phyloP scores from a whole-genome alignment of 2,888 invertebrate species.

The Muscina levida region DNA sequence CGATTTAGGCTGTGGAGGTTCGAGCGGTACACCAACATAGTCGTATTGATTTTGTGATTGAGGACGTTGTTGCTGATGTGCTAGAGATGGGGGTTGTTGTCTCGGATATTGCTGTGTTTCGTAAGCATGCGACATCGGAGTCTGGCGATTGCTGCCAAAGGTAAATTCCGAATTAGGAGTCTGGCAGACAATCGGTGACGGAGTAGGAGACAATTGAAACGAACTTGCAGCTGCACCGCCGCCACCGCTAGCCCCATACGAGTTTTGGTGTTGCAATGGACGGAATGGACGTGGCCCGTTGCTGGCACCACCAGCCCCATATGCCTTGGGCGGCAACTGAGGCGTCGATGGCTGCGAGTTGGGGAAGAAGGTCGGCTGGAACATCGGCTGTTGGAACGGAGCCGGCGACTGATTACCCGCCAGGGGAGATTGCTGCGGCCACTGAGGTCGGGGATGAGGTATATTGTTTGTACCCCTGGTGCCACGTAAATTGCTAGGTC shows the following conservation, averaged over 20 bases:
- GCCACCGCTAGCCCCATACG: constrained; percentile 67
- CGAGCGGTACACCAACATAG: constrained; percentile 86
- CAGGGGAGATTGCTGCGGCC: constrained; percentile 80
- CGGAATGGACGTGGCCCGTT: constrained; percentile 80
- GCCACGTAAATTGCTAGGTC: constrained; percentile 80
- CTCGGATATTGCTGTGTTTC: constrained; percentile 76
- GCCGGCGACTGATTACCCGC: constrained; percentile 78
- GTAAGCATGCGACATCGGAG: constrained; percentile 73
- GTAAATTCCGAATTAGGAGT: constrained; percentile 83
- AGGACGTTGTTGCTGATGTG: constrained; percentile 75
- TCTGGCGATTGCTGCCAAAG: constrained; percentile 82
- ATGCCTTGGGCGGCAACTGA: constrained; percentile 65
- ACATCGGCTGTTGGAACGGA: constrained; percentile 71
- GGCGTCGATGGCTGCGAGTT: constrained; percentile 50
- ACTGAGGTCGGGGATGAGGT: constrained; percentile 85
- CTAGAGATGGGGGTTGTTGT: constrained; percentile 71
- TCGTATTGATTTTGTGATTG: constrained; percentile 78
- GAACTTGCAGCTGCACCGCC: constrained; percentile 75
- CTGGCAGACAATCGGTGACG: constrained; percentile 83
- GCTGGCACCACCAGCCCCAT: constrained; percentile 58
- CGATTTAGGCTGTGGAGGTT: constrained; percentile 85
- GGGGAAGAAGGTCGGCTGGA: constrained; percentile 67
- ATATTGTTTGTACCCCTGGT: constrained; percentile 80
- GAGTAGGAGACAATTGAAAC: constrained; percentile 81
- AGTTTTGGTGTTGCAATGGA: constrained; percentile 79